Evolutionary conservation across 1,140 invertebrate genomes (phyloP).

Genomic region (Araneus ventricosus): DNA sequence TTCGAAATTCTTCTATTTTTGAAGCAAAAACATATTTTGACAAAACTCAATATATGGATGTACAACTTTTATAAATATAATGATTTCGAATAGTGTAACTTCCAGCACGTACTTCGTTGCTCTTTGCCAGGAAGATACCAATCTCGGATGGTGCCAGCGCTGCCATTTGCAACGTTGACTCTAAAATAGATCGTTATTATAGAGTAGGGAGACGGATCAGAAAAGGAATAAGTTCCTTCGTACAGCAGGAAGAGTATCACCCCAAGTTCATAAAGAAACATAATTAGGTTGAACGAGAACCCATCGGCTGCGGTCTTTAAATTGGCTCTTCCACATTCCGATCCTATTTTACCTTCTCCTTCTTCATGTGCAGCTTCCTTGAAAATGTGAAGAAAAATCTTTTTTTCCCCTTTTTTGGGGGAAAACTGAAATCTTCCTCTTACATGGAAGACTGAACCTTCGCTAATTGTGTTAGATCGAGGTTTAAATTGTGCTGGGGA

Average conservation of each 20-base stretch:
- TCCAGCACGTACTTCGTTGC: not conserved
- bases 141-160: not conserved
- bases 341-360: slow-evolving; percentile 3
- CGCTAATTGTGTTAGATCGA: not conserved
- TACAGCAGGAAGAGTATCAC: not conserved
- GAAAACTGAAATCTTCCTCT: not conserved
- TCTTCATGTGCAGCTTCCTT: not conserved
- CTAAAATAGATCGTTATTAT: slow-evolving; percentile 11
- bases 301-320: slow-evolving; percentile 22
- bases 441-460: not conserved
- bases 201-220: not conserved
- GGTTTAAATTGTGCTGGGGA: not conserved
- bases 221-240: not conserved
- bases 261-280: slow-evolving; percentile 3
- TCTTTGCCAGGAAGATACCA: not conserved
- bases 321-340: slow-evolving; percentile 12
- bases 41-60: not conserved
- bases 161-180: not conserved
- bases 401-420: not conserved
- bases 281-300: slow-evolving; percentile 21
- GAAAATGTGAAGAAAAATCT: not conserved
- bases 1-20: not conserved
- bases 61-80: not conserved
- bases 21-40: not conserved
- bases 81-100: not conserved